phyloP scores from a whole-genome alignment of 2,888 invertebrate genomes.

The Macrosoma leucophasiata region DNA sequence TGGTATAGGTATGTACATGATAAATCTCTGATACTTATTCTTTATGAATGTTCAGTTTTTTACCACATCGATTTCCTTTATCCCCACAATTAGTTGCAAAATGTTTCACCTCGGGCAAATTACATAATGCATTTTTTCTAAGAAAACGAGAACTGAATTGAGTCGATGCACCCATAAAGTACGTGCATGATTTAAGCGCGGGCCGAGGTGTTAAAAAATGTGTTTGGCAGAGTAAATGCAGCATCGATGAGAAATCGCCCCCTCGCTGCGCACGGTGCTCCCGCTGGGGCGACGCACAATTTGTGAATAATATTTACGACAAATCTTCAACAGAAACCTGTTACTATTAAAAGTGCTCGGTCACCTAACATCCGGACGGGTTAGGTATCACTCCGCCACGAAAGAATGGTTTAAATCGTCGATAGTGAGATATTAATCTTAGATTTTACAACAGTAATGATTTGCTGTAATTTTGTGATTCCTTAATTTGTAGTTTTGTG shows the following conservation, averaged over 20 bases:
- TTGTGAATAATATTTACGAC: slow-evolving; percentile 70
- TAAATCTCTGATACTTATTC: no score
- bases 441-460: no score
- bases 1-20: no score
- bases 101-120: no score
- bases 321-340: slow-evolving; percentile 59
- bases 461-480: no score
- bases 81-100: no score
- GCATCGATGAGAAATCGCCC: slow-evolving; percentile 69
- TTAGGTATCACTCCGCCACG: not conserved
- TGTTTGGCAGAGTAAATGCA: slow-evolving; percentile 65
- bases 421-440: no score
- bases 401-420: slow-evolving; percentile 25
- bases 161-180: slow-evolving; percentile 58
- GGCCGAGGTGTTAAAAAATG: slow-evolving; percentile 72
- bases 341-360: slow-evolving; percentile 42
- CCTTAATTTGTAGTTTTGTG: no score
- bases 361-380: slow-evolving; percentile 33
- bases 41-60: no score
- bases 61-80: no score
- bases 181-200: slow-evolving; percentile 61
- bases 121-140: no score
- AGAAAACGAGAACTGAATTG: slow-evolving; percentile 26
- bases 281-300: slow-evolving; percentile 65
- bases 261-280: slow-evolving; percentile 62